phyloP scores from a whole-genome alignment of 2,888 invertebrate genomes.

The Sabatieria punctata region DNA sequence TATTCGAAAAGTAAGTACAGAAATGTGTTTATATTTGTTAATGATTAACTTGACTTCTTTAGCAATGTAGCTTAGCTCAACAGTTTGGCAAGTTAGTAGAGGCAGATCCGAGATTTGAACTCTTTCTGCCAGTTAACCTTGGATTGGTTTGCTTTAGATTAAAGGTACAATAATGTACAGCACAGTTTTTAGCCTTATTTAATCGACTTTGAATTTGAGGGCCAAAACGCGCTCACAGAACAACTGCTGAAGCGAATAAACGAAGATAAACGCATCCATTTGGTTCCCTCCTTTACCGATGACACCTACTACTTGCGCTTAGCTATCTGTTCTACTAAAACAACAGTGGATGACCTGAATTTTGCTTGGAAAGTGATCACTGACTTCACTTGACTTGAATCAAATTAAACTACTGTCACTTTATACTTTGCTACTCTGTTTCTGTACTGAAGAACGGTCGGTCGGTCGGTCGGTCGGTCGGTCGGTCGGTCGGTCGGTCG shows the following conservation, averaged over 20 bases:
- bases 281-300: constrained; percentile 30
- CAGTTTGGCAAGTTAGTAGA: constrained; percentile 55
- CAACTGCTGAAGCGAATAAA: constrained; percentile 29
- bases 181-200: too few species aligned
- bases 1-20: constrained; percentile 51
- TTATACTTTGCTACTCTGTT: too few species aligned
- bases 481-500: too few species aligned
- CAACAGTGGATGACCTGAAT: constrained; percentile 24
- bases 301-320: constrained; percentile 32
- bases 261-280: constrained; percentile 32
- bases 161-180: too few species aligned
- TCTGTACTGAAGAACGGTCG: too few species aligned
- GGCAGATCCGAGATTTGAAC: constrained; percentile 57
- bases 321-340: constrained; percentile 30
- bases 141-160: constrained; percentile 79
- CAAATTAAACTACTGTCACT: too few species aligned
- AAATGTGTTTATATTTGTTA: too few species aligned
- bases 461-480: too few species aligned
- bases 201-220: too few species aligned
- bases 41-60: too few species aligned
- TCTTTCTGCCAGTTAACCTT: constrained; percentile 67
- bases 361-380: constrained; percentile 31
- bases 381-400: too few species aligned
- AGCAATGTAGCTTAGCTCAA: constrained; percentile 48
- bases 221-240: too few species aligned